Evolutionary conservation across 2,888 invertebrate species (phyloP).

Genomic region (Patella depressa): DNA sequence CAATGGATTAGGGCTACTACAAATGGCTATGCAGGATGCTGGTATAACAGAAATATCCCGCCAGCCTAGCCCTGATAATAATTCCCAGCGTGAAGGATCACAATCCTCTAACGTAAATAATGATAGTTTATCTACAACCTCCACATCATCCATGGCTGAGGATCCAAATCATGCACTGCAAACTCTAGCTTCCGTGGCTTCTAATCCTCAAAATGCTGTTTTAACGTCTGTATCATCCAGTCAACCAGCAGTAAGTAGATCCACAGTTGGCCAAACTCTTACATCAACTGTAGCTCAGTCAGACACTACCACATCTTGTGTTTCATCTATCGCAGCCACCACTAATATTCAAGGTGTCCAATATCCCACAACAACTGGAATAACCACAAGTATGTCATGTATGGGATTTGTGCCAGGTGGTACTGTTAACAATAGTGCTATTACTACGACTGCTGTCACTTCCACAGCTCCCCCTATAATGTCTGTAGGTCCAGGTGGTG

Average conservation of each 20-base stretch:
- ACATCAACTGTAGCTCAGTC: conserved; percentile 22
- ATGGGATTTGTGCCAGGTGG: neutral
- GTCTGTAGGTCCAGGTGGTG: conserved; percentile 42
- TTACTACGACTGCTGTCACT: conserved; percentile 22
- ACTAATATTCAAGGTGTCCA: neutral
- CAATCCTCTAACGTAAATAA: conserved; percentile 18
- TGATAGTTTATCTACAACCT: conserved; percentile 5
- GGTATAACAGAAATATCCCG: conserved; percentile 43
- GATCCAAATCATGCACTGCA: conserved; percentile 46
- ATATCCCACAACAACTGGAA: conserved; percentile 22
- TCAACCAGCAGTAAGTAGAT: neutral
- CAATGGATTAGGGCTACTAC: conserved; percentile 50
- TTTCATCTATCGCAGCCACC: conserved; percentile 2
- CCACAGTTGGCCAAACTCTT: conserved; percentile 23
- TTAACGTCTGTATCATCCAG: conserved; percentile 17
- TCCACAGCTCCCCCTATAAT: conserved; percentile 41
- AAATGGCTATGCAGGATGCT: conserved; percentile 62
- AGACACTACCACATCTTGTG: conserved; percentile 33
- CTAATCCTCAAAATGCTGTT: conserved; percentile 47
- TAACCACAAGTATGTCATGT: conserved; percentile 29
- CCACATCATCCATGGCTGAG: conserved; percentile 7
- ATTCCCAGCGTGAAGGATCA: neutral
- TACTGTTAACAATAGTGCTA: neutral
- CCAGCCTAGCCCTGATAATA: conserved; percentile 23
- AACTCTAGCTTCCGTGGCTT: conserved; percentile 58